Base-by-base conservation (phyloP, 2,888 invertebrate genomes). In the Aplocera efformata region DNA sequence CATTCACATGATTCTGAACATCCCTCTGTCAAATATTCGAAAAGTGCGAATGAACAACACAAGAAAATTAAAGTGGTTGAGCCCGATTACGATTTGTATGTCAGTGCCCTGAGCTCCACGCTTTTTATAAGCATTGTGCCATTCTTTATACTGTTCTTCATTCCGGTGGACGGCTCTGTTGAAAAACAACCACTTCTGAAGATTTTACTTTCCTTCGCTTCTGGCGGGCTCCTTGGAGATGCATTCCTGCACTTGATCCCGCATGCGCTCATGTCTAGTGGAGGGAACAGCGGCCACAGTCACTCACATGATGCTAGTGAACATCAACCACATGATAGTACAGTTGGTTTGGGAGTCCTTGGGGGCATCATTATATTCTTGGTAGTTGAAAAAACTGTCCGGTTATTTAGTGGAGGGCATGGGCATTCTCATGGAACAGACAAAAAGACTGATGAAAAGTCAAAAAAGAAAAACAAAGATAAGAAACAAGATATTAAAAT, bases 211-310 rank as follows among this genome's bases (percentile, higher is more conserved):
- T 96, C 97, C 8, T 98, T 98, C 81, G 98, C 98, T 0, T 97
- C 98, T 1, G 97, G 98, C 27, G 97, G 99, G 29, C 90, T 99
- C 7, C 90, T 99, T 0, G 99, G 99, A 5, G 99, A 99, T 89
- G 99, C 99, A 0, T 99, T 99, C 79, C 90, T 99, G 4, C 99
- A 99, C 85, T 89, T 99, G 50, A 99, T 99, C 68, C 99, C 99
- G 1, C 99, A 99, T 80, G 98, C 99, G 30, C 90, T 94, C 17
- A 67, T 70, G 40, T 70, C 81, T 1, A 62, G 58, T 42, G 54
- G 53, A n/a, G 62, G 52, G 11, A 52, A 42, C 6, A 89, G 89
- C 53, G 91, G 80, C 10, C 90, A 91, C 54, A 73, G 81, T 7
- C 91, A 94, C 64, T 71, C 82, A 0, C 91, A 92, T 57, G 67